Evolutionary conservation across 2,113 vertebrate genomes (phyloP).

Genomic region (human (Homo sapiens)): GRCh38 chr2:61674001-61674500

Average conservation of each 20-base stretch:
- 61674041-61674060: too few relatives aligned
- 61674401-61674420: neutral
- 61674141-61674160: too few relatives aligned
- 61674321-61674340: conserved; percentile 5
- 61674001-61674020: too few relatives aligned
- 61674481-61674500: neutral
- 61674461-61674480: neutral
- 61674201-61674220: too few relatives aligned
- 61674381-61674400: neutral
- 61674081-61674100: too few relatives aligned
- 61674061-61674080: too few relatives aligned
- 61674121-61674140: too few relatives aligned
- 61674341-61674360: neutral
- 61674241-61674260: conserved; percentile 7
- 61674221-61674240: too few relatives aligned
- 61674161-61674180: too few relatives aligned
- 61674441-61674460: neutral
- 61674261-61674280: neutral
- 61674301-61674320: neutral
- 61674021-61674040: too few relatives aligned
- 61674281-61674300: conserved; percentile 2
- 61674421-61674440: neutral
- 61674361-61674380: neutral
- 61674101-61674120: too few relatives aligned
- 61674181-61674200: too few relatives aligned